A percentile compares a stretch with the other conserved stretches of the same genome.
Evolutionary conservation across 2,888 invertebrate genomes (phyloP).

Genomic region (Apotomis capreana): DNA sequence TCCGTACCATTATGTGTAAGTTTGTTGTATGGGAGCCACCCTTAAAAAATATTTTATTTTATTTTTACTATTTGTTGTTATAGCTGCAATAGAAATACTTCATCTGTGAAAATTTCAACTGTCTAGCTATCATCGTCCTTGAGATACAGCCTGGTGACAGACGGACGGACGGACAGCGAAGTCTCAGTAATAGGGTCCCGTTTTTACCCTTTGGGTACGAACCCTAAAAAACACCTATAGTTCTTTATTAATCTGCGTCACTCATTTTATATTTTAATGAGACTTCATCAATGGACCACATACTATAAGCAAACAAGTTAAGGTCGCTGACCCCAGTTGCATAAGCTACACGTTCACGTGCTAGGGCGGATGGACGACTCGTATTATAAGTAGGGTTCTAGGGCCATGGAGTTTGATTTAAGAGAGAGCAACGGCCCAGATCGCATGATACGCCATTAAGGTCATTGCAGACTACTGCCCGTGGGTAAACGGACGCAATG

Average conservation of each 20-base stretch:
- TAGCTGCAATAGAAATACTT: no score
- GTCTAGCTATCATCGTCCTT: no score
- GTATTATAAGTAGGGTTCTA: constrained; percentile 75
- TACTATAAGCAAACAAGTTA: constrained; percentile 57
- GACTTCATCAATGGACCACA: constrained; percentile 55
- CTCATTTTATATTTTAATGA: constrained; percentile 13
- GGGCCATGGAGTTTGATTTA: constrained; percentile 80
- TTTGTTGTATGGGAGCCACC: no score
- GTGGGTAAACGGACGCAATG: constrained; percentile 32
- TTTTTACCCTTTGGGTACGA: no score
- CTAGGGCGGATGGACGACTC: constrained; percentile 66
- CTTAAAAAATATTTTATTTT: no score
- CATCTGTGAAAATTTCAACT: no score
- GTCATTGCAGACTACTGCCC: constrained; percentile 65
- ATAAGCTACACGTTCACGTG: constrained; percentile 67
- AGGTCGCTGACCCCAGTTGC: constrained; percentile 74
- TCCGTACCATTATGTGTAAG: no score
- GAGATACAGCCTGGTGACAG: no score
- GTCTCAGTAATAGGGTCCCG: no score
- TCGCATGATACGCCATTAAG: constrained; percentile 71
- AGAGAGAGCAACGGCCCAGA: constrained; percentile 80
- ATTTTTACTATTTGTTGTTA: no score
- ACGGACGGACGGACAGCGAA: no score
- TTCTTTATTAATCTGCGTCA: constrained; percentile 18
- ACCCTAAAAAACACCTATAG: background rate